phyloP scores from a whole-genome alignment of 2,113 vertebrate genomes.

The Australoheros scitulus region DNA sequence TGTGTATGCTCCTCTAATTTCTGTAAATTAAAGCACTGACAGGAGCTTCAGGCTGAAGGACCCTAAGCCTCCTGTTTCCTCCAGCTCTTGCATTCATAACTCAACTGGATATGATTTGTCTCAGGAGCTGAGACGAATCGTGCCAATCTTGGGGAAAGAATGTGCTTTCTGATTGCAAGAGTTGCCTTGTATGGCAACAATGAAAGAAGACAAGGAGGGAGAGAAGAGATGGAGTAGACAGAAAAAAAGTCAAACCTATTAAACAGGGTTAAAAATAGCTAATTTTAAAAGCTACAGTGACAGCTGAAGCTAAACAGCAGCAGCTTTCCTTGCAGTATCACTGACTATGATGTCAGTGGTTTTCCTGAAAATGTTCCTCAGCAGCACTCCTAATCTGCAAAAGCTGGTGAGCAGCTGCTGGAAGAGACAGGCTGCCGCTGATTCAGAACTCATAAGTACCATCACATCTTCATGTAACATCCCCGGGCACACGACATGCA shows the following conservation, averaged over 20 bases:
- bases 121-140: slow-evolving; percentile 63
- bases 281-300: neutral
- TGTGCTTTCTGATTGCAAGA: slow-evolving; percentile 54
- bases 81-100: slow-evolving; percentile 62
- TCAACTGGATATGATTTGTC: slow-evolving; percentile 39
- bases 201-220: neutral
- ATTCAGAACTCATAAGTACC: neutral
- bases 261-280: neutral
- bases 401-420: neutral
- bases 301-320: neutral
- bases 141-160: slow-evolving; percentile 69
- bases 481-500: neutral
- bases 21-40: neutral
- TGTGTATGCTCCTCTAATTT: neutral
- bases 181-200: slow-evolving; percentile 70
- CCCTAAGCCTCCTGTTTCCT: neutral
- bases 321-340: neutral
- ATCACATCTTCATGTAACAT: neutral
- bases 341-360: neutral
- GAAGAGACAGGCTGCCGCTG: neutral
- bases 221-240: neutral
- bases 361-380: neutral
- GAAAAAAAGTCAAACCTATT: neutral
- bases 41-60: neutral
- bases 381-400: neutral